Evolutionary conservation across 1,140 invertebrate genomes (phyloP).

Genomic region (Hylaeus volcanicus): DNA sequence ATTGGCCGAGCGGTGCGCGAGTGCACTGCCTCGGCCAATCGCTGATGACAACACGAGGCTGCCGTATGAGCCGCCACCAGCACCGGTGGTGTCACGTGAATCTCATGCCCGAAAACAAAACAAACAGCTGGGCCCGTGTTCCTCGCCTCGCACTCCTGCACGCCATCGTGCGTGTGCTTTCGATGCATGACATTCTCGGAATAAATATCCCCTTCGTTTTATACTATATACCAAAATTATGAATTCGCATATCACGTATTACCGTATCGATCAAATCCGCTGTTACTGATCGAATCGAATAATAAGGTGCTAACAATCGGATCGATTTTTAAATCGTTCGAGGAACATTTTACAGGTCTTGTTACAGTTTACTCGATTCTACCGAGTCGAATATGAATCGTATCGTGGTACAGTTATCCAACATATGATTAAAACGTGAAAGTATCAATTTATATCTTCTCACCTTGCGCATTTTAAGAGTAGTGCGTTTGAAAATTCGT

Average conservation of each 20-base stretch:
- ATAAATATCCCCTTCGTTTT: conserved; percentile 5
- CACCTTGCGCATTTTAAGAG: neutral
- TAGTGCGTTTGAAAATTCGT: conserved; percentile 37
- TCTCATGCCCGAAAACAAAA: conserved; percentile 80
- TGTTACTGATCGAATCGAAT: neutral
- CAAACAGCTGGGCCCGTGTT: conserved; percentile 75
- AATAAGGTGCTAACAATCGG: neutral
- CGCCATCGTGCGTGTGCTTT: conserved; percentile 52
- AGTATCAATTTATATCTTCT: neutral
- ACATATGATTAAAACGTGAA: neutral
- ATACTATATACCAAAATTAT: neutral
- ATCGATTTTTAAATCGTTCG: neutral
- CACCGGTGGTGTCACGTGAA: conserved; percentile 76
- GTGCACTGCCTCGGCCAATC: conserved; percentile 69
- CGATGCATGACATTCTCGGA: conserved; percentile 14
- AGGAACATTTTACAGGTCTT: neutral
- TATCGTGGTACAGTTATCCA: neutral
- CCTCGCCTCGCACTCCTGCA: conserved; percentile 54
- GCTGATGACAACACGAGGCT: conserved; percentile 42
- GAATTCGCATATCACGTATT: neutral
- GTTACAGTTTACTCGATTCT: neutral
- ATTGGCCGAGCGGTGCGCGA: conserved; percentile 68
- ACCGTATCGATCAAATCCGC: neutral
- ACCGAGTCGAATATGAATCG: neutral
- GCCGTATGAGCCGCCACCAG: conserved; percentile 69